phyloP scores from a whole-genome alignment of 2,113 vertebrate genomes.

The Ochotona curzoniae region DNA sequence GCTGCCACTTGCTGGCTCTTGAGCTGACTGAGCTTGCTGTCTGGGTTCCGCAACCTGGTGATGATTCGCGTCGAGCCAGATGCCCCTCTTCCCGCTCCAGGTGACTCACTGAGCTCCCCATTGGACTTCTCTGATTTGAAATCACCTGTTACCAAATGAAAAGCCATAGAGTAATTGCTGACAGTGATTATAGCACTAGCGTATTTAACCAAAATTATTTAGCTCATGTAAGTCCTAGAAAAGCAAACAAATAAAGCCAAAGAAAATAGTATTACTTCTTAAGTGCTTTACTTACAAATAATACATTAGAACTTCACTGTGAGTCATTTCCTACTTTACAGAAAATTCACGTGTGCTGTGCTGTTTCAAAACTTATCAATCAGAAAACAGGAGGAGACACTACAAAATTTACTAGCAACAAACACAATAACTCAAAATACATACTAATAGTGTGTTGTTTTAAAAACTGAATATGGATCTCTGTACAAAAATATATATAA shows the following conservation, averaged over 20 bases:
- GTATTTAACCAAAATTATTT: constrained; percentile 11
- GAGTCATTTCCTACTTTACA: constrained; percentile 46
- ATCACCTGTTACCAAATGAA: constrained; percentile 84
- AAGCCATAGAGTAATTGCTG: constrained; percentile 57
- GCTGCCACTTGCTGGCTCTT: constrained; percentile 96
- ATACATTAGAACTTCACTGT: not conserved
- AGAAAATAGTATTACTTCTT: constrained; percentile 41
- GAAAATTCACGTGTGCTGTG: constrained; percentile 10
- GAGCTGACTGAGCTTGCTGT: constrained; percentile 96
- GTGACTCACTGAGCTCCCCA: constrained; percentile 87
- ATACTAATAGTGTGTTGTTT: constrained; percentile 7
- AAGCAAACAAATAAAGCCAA: constrained; percentile 14
- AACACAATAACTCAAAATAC: constrained; percentile 19
- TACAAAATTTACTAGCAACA: constrained; percentile 46
- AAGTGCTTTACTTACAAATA: constrained; percentile 49
- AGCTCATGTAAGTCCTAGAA: constrained; percentile 22
- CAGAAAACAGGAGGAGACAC: not conserved
- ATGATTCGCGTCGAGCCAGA: constrained; percentile 92
- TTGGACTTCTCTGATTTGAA: constrained; percentile 88
- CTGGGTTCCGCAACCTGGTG: constrained; percentile 95
- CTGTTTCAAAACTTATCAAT: constrained; percentile 55
- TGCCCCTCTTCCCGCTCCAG: constrained; percentile 81
- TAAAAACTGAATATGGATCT: not conserved
- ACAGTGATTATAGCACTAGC: not conserved
- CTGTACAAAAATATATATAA: constrained; percentile 46